Percentiles rank a stretch among this genome's conserved stretches.
These are phyloP conservation scores for Hetaerina titia DNA, from an alignment of 2,888 invertebrate genomes.

Conservation along the genomic window DNA sequence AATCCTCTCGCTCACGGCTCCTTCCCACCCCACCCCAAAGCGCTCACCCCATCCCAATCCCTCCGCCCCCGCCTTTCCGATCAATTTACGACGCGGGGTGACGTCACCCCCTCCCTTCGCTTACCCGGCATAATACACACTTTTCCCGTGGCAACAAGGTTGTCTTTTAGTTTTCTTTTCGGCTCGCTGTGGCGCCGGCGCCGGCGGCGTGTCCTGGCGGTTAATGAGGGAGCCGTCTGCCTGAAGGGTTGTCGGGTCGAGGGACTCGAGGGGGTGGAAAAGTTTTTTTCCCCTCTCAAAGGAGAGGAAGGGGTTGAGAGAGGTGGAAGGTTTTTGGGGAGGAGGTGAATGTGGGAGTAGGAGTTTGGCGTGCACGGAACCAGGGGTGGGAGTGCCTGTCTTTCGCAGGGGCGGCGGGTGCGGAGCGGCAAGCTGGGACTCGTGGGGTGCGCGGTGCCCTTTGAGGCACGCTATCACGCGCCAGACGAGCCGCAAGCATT, in stretches of 20 bases:
- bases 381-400: too few relatives aligned
- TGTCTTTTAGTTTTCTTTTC: not conserved
- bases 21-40: not conserved
- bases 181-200: not conserved
- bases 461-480: not conserved
- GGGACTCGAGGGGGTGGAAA: too few relatives aligned
- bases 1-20: not conserved
- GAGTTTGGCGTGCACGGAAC: too few relatives aligned
- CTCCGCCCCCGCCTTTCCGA: not conserved
- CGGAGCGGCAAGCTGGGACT: too few relatives aligned
- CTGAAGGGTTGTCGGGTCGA: too few relatives aligned
- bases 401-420: not conserved
- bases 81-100: constrained; percentile 24
- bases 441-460: not conserved
- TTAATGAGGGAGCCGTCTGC: too few relatives aligned
- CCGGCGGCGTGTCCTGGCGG: too few relatives aligned
- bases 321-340: too few relatives aligned
- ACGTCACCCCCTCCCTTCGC: not conserved
- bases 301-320: too few relatives aligned
- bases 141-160: constrained; percentile 27
- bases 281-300: too few relatives aligned
- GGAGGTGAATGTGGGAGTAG: too few relatives aligned
- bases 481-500: not conserved
- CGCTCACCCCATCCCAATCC: not conserved
- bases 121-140: not conserved